Conservation (phyloP, 2,113 vertebrate genomes). For the Actenoides lindsayi region DNA sequence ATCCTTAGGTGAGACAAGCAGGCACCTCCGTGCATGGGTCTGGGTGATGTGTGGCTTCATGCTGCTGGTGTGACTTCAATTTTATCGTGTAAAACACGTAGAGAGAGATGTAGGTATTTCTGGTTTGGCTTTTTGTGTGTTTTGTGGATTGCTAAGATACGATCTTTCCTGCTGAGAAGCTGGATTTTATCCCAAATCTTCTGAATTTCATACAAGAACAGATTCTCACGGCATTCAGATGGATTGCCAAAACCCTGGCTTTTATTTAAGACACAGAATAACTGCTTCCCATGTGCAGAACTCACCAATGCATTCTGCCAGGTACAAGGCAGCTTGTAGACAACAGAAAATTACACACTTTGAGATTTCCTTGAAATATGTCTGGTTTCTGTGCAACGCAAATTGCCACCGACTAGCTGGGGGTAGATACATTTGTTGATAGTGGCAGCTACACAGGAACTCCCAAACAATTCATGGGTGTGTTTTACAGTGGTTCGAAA, state of each 20-base stretch:
- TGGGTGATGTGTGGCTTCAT: neutral
- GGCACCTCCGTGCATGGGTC: neutral
- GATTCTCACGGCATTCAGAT: neutral
- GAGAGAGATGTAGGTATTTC: neutral
- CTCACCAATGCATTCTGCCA: neutral
- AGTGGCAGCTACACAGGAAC: neutral
- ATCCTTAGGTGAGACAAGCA: neutral
- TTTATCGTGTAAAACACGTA: rapidly evolving
- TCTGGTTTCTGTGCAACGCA: neutral
- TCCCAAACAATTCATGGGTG: neutral
- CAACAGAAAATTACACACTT: neutral
- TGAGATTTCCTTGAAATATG: neutral
- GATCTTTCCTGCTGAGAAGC: neutral
- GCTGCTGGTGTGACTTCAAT: neutral
- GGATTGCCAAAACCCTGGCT: neutral
- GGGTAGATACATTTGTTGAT: rapidly evolving
- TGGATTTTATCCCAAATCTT: constrained; percentile 6
- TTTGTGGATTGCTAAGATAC: neutral
- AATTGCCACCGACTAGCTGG: neutral
- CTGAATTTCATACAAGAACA: neutral
- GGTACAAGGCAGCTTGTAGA: neutral
- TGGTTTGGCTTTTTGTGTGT: neutral
- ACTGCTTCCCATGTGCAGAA: neutral
- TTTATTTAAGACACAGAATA: neutral
- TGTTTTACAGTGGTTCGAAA: neutral